Conservation (phyloP, 2,797 vertebrate genomes). For the Thaleichthys pacificus region DNA sequence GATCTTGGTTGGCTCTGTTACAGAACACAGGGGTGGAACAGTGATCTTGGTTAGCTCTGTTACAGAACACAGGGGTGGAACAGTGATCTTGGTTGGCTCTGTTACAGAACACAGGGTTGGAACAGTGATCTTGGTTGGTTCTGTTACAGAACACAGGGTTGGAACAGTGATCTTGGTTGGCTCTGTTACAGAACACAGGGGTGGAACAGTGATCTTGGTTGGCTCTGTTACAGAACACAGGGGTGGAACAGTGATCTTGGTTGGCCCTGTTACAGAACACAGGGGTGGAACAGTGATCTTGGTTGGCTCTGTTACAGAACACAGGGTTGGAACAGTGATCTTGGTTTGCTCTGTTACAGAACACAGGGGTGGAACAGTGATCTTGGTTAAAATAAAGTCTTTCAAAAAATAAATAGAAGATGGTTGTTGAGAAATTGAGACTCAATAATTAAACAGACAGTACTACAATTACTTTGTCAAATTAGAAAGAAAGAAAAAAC, state of each 20-base stretch:
- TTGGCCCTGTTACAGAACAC: not conserved
- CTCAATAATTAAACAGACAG: slow-evolving; percentile 60
- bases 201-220: too few relatives aligned
- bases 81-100: slow-evolving; percentile 82
- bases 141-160: slow-evolving; percentile 55
- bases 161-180: too few relatives aligned
- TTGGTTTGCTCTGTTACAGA: not conserved
- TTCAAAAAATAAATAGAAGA: slow-evolving; percentile 44
- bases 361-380: not conserved
- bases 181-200: not conserved
- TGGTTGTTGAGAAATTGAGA: slow-evolving; percentile 7
- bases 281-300: not conserved
- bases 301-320: too few relatives aligned
- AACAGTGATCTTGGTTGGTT: slow-evolving; percentile 79
- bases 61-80: slow-evolving; percentile 65
- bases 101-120: slow-evolving; percentile 62
- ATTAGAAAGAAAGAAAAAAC: slow-evolving; percentile 33
- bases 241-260: too few relatives aligned
- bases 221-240: not conserved
- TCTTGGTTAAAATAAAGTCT: slow-evolving; percentile 32
- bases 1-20: slow-evolving; percentile 82
- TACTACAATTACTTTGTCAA: slow-evolving; percentile 55
- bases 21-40: slow-evolving; percentile 63
- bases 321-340: too few relatives aligned
- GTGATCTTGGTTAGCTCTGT: slow-evolving; percentile 83